Percentiles rank a stretch among this genome's conserved stretches.
phyloP scores from a whole-genome alignment of 2,797 vertebrate genomes.

The Lepilemur ruficaudatus region DNA sequence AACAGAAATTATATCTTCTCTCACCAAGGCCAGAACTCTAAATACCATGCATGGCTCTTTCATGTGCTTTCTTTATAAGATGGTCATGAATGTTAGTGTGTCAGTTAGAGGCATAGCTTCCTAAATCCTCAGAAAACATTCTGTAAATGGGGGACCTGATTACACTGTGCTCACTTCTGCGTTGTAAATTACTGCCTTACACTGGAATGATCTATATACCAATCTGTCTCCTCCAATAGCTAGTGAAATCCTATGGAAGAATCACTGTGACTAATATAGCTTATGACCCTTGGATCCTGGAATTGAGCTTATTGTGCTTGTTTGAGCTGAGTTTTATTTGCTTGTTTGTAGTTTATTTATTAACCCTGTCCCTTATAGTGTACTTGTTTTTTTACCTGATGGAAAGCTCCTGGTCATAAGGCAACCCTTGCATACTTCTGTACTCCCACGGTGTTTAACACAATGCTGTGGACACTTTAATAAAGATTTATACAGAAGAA shows the following conservation, averaged over 20 bases:
- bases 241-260: background rate
- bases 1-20: background rate
- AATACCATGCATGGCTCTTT: background rate
- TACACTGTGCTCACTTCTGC: background rate
- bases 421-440: background rate
- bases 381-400: background rate
- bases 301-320: background rate
- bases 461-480: background rate
- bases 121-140: conserved; percentile 34
- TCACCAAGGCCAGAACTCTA: background rate
- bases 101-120: background rate
- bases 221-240: background rate
- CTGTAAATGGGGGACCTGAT: conserved; percentile 14
- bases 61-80: background rate
- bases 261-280: background rate
- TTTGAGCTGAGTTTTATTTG: background rate
- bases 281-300: background rate
- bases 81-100: background rate
- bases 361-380: background rate
- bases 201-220: background rate
- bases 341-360: background rate
- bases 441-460: background rate
- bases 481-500: background rate
- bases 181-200: conserved; percentile 13
- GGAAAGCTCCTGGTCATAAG: background rate